Evolutionary conservation across 2,888 invertebrate species (phyloP).

Genomic region (Drosophila lacicola): DNA sequence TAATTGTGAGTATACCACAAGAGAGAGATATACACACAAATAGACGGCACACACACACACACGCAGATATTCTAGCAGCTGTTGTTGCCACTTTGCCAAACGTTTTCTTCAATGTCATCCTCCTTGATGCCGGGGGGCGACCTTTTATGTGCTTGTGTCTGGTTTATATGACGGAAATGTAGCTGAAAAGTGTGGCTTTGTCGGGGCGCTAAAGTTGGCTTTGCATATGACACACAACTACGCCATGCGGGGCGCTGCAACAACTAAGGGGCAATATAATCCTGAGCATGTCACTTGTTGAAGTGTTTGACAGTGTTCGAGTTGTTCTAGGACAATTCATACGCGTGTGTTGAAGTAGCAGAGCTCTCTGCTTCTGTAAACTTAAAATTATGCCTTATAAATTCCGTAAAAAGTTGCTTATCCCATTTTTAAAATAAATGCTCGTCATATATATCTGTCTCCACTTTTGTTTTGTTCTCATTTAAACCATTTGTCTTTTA

Average conservation of each 20-base stretch:
- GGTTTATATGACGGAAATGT: slow-evolving; percentile 67
- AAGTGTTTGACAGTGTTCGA: slow-evolving; percentile 42
- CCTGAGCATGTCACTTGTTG: slow-evolving; percentile 67
- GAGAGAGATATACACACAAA: slow-evolving; percentile 26
- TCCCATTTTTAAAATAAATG: not conserved
- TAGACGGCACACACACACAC: slow-evolving; percentile 1
- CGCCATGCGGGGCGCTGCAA: slow-evolving; percentile 10
- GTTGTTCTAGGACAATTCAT: slow-evolving; percentile 22
- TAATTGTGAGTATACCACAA: slow-evolving; percentile 71
- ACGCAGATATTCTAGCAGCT: slow-evolving; percentile 37
- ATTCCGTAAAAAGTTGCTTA: not conserved
- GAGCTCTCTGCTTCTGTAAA: slow-evolving; percentile 4
- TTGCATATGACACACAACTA: slow-evolving; percentile 65
- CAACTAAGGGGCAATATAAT: slow-evolving; percentile 10
- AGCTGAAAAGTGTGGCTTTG: slow-evolving; percentile 75
- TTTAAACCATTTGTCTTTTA: not conserved
- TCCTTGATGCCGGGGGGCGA: slow-evolving; percentile 8
- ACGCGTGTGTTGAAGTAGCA: slow-evolving; percentile 10
- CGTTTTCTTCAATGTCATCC: slow-evolving; percentile 69
- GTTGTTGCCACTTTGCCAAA: slow-evolving; percentile 55
- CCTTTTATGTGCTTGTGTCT: slow-evolving; percentile 18
- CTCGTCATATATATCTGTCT: not conserved
- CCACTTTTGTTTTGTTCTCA: not conserved
- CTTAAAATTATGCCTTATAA: not conserved
- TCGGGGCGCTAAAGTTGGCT: slow-evolving; percentile 67